A percentile compares a stretch with the other conserved stretches of the same genome.
Conservation (phyloP, 2,888 invertebrate genomes). For the Coleophora flavipennella region DNA sequence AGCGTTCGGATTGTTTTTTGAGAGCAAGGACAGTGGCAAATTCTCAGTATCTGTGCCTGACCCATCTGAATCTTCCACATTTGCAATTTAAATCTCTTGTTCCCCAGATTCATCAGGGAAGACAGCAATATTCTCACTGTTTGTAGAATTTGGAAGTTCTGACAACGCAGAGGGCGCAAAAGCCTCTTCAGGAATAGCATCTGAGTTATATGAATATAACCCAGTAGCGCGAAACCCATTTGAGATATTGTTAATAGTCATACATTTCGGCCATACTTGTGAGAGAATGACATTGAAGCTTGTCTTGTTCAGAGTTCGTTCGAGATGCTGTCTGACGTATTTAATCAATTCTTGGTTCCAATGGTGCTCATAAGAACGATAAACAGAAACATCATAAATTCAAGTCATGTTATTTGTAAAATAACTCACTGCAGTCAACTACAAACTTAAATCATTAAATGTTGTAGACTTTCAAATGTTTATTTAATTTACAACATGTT, state of each 20-base stretch:
- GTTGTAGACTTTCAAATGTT: no score
- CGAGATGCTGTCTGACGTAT: conserved; percentile 4
- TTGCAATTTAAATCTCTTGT: conserved; percentile 11
- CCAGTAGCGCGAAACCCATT: conserved; percentile 8
- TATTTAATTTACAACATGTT: no score
- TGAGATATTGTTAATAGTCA: conserved; percentile 11
- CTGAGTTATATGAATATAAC: conserved; percentile 6
- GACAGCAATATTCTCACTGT: conserved; percentile 14
- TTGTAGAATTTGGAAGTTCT: no score
- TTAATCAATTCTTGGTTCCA: conserved; percentile 9
- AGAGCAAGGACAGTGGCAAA: conserved; percentile 16
- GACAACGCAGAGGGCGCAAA: no score
- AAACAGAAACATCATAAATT: no score
- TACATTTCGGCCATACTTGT: conserved; percentile 12
- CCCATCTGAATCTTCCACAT: conserved; percentile 11
- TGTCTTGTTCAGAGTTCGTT: conserved; percentile 10
- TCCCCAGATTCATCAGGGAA: conserved; percentile 7
- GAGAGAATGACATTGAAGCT: conserved; percentile 14
- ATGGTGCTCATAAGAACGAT: conserved; percentile 10
- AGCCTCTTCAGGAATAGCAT: conserved; percentile 12
- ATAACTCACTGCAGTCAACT: no score
- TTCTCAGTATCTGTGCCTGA: conserved; percentile 16
- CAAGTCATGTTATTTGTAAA: no score
- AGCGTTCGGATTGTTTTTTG: conserved; percentile 15
- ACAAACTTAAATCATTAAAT: no score